Conservation (phyloP, 2,797 vertebrate genomes). For the Cichlasoma orientale region DNA sequence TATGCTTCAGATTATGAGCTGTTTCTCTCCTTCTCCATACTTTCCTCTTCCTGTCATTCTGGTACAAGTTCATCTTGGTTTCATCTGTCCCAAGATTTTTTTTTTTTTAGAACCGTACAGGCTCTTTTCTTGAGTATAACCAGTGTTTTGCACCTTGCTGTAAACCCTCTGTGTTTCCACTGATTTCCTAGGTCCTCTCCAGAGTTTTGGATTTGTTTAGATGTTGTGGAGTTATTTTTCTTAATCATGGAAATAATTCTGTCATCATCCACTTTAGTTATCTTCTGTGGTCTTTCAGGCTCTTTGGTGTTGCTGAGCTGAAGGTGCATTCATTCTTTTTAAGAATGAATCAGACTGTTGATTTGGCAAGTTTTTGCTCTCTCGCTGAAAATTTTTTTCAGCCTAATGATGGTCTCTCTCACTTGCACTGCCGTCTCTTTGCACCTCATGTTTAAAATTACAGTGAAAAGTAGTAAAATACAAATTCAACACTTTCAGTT, state of each 20-base stretch:
- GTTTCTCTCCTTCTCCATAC: too few species aligned
- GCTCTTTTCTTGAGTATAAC: not conserved
- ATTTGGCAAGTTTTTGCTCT: too few species aligned
- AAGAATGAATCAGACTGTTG: accelerated
- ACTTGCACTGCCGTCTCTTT: too few species aligned
- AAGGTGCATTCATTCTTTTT: not conserved
- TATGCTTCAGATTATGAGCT: too few species aligned
- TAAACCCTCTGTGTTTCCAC: not conserved
- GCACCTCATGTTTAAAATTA: too few species aligned
- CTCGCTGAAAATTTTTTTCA: too few species aligned
- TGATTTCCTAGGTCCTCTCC: accelerated
- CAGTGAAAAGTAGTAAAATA: too few species aligned
- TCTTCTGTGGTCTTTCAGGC: not conserved
- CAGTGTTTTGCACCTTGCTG: not conserved
- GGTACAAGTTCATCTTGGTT: not conserved
- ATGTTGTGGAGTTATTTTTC: not conserved
- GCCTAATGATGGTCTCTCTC: too few species aligned
- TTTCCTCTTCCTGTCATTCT: too few species aligned
- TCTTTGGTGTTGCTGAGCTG: not conserved
- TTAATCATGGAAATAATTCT: not conserved
- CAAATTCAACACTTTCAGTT: too few species aligned
- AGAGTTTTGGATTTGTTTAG: not conserved
- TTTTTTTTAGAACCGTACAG: not conserved
- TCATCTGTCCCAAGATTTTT: not conserved
- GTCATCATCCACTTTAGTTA: not conserved